Percentiles rank a stretch among this genome's conserved stretches.
Conservation (phyloP, 2,888 invertebrate genomes). For the Resseliella maxima region DNA sequence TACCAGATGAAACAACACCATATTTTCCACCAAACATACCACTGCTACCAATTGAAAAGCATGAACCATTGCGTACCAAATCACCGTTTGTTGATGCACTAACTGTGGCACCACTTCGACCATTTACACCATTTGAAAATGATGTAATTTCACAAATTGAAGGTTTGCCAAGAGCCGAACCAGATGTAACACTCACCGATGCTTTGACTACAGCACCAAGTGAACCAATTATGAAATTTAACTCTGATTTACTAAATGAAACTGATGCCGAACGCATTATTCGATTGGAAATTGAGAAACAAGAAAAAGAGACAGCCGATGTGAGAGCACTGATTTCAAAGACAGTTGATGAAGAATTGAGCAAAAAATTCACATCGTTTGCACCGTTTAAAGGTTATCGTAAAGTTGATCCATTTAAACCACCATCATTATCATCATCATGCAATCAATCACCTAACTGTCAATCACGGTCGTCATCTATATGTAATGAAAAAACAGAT, state of each 20-base stretch:
- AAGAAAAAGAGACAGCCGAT: conserved; percentile 42
- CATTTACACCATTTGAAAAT: conserved; percentile 72
- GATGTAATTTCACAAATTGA: conserved; percentile 67
- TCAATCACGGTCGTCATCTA: conserved; percentile 44
- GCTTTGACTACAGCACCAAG: conserved; percentile 76
- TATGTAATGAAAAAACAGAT: background rate
- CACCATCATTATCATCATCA: conserved; percentile 60
- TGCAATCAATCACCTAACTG: background rate
- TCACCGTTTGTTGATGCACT: conserved; percentile 77
- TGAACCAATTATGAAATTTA: conserved; percentile 72
- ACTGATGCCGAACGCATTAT: conserved; percentile 61
- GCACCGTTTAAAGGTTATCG: conserved; percentile 63
- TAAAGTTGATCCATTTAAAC: conserved; percentile 65
- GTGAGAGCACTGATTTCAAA: conserved; percentile 37
- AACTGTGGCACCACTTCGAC: conserved; percentile 75
- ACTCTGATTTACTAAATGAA: conserved; percentile 64
- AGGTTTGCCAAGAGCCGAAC: conserved; percentile 65
- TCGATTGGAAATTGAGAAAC: background rate
- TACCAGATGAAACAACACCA: conserved; percentile 75
- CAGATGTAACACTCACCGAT: conserved; percentile 70
- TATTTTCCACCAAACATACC: conserved; percentile 76
- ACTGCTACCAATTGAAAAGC: conserved; percentile 69
- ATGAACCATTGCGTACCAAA: conserved; percentile 67
- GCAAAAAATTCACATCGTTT: conserved; percentile 65
- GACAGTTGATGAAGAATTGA: conserved; percentile 57